Percentiles rank a stretch among this genome's conserved stretches.
Evolutionary conservation across 2,797 vertebrate species (phyloP).

Genomic region (Myotis myotis): DNA sequence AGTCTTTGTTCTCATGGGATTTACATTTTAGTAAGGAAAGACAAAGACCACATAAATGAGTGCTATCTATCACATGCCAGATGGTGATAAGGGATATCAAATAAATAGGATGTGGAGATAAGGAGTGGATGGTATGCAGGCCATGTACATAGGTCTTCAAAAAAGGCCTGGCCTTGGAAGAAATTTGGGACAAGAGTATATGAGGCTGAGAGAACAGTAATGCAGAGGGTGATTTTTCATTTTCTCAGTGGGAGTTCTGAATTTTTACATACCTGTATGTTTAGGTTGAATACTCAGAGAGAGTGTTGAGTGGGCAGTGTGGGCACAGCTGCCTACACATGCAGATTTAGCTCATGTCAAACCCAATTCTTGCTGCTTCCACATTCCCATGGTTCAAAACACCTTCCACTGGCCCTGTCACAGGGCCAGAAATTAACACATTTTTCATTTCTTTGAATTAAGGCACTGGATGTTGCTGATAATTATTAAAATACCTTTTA

Average conservation of each 20-base stretch:
- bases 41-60: not conserved
- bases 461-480: conserved; percentile 26
- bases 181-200: not conserved
- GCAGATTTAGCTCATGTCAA: conserved; percentile 23
- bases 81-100: not conserved
- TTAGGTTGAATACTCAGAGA: not conserved
- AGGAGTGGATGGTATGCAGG: not conserved
- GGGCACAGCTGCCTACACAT: not conserved
- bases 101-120: not conserved
- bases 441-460: conserved; percentile 21
- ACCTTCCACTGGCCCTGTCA: not conserved
- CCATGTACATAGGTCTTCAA: not conserved
- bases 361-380: not conserved
- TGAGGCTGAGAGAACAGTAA: not conserved
- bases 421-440: conserved; percentile 28
- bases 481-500: conserved; percentile 44
- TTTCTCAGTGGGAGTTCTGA: not conserved
- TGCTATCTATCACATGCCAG: not conserved
- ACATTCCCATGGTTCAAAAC: conserved; percentile 1
- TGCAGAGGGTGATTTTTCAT: not conserved
- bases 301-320: not conserved
- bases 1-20: not conserved
- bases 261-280: not conserved
- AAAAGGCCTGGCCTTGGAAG: not conserved
- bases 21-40: not conserved